phyloP scores from a whole-genome alignment of 1,140 invertebrate genomes.

The Drosophila nigrodunni region DNA sequence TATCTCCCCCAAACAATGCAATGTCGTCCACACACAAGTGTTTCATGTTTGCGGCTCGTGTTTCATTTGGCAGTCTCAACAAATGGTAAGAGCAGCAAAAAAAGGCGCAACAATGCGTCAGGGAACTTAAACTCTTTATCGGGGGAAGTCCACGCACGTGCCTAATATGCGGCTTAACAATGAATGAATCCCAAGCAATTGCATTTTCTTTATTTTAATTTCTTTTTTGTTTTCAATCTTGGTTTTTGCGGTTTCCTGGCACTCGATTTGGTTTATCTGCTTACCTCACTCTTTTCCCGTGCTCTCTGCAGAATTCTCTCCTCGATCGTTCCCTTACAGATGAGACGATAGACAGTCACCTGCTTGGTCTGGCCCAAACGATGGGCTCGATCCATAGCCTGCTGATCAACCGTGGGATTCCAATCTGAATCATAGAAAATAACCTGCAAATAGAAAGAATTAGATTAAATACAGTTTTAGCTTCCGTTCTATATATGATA shows the following conservation, averaged over 20 bases:
- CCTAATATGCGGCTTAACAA: conserved; percentile 78
- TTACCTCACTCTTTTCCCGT: conserved; percentile 95
- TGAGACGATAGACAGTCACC: conserved; percentile 96
- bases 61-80: conserved; percentile 64
- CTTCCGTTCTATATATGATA: not conserved
- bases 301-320: conserved; percentile 95
- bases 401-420: conserved; percentile 98
- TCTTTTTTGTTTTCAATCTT: conserved; percentile 14
- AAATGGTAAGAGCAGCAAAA: not conserved
- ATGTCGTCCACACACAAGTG: conserved; percentile 65
- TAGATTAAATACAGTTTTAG: not conserved
- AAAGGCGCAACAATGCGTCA: conserved; percentile 69
- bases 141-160: conserved; percentile 71
- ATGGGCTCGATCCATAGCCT: conserved; percentile 97
- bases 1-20: conserved; percentile 25
- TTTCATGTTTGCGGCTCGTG: conserved; percentile 60
- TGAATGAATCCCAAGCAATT: conserved; percentile 53
- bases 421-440: conserved; percentile 99
- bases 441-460: conserved; percentile 87
- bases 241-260: conserved; percentile 77
- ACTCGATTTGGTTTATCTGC: conserved; percentile 22
- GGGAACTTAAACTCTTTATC: conserved; percentile 24
- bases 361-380: conserved; percentile 94
- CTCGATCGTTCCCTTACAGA: conserved; percentile 96
- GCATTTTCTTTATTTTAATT: not conserved